Conservation (phyloP, 2,888 invertebrate genomes). For the Folsomia manolachei region DNA sequence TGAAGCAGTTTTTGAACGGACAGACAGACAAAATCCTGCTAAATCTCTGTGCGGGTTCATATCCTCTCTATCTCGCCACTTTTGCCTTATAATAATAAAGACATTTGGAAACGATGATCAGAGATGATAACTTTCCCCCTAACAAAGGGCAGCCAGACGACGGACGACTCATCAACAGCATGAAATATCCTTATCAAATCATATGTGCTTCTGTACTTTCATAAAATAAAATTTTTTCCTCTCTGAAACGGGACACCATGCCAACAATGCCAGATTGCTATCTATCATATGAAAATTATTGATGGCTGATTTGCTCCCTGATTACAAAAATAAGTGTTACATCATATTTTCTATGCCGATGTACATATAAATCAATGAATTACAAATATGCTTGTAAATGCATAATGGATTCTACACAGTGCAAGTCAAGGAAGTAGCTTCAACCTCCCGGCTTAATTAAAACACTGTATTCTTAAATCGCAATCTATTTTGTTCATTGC, state of each 20-base stretch:
- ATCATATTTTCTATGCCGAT: neutral
- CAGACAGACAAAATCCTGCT: too few relatives aligned
- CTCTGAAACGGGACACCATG: neutral
- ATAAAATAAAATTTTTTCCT: neutral
- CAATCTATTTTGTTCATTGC: too few relatives aligned
- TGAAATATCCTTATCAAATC: neutral
- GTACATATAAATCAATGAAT: too few relatives aligned
- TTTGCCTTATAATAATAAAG: neutral
- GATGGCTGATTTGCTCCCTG: constrained; percentile 16
- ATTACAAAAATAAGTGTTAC: constrained; percentile 3
- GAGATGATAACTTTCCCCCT: constrained; percentile 15
- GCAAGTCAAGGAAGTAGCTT: too few relatives aligned
- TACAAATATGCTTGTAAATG: too few relatives aligned
- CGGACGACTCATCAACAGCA: neutral
- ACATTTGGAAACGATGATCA: neutral
- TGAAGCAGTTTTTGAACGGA: too few relatives aligned
- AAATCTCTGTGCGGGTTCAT: neutral
- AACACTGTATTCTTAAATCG: too few relatives aligned
- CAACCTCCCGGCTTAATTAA: too few relatives aligned
- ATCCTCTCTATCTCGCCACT: neutral
- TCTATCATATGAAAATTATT: constrained; percentile 17
- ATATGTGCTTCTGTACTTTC: neutral
- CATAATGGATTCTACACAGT: too few relatives aligned
- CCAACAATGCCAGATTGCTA: neutral
- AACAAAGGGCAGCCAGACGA: too few relatives aligned